Evolutionary conservation across 2,113 vertebrate genomes (phyloP).

Genomic region (Hucho hucho): DNA sequence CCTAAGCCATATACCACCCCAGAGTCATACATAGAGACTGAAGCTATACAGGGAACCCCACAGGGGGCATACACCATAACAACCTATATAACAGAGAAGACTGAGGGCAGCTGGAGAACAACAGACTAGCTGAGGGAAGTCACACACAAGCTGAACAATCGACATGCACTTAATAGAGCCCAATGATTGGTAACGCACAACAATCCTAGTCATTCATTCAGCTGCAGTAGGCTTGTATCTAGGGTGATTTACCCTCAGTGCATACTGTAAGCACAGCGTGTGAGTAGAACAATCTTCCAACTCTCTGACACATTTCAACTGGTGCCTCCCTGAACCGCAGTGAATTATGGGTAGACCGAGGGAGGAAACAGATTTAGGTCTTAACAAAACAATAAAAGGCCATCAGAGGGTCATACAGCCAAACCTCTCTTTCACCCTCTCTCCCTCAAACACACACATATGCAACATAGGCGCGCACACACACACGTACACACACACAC

Average conservation of each 20-base stretch:
- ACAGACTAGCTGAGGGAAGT: too few relatives aligned
- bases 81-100: too few relatives aligned
- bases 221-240: too few relatives aligned
- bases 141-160: too few relatives aligned
- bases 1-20: conserved; percentile 36
- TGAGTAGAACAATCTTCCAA: conserved; percentile 34
- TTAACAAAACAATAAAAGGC: conserved; percentile 4
- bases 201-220: too few relatives aligned
- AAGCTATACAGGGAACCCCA: neutral
- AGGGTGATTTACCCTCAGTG: too few relatives aligned
- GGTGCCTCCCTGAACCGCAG: neutral
- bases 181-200: too few relatives aligned
- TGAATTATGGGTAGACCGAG: conserved; percentile 27
- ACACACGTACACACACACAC: neutral
- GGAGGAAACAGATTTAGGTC: neutral
- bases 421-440: too few relatives aligned
- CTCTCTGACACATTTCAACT: neutral
- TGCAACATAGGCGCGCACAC: neutral
- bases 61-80: neutral
- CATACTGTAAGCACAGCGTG: neutral
- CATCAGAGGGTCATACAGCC: conserved; percentile 16
- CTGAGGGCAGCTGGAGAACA: too few relatives aligned
- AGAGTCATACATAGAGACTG: neutral
- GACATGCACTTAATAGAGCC: too few relatives aligned
- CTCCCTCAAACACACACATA: neutral